phyloP scores from a whole-genome alignment of 2,797 vertebrate genomes.

The Callimico goeldii region DNA sequence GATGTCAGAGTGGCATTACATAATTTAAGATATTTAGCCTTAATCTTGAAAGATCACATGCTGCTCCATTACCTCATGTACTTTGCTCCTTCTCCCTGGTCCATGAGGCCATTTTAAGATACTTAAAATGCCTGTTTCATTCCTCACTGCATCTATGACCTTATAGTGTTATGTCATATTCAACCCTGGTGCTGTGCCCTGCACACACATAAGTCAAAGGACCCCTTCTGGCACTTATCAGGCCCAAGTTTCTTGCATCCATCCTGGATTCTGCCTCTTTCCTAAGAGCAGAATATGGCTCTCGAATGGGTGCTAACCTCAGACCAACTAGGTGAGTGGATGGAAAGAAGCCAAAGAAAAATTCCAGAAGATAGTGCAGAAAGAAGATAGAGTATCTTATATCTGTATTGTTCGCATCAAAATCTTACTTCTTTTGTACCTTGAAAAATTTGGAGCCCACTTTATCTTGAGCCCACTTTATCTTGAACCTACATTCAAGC shows the following conservation, averaged over 20 bases:
- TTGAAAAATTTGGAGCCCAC: not conserved
- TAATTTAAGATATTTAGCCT: not conserved
- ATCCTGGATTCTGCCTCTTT: not conserved
- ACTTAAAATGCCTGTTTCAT: not conserved
- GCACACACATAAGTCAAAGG: not conserved
- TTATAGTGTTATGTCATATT: not conserved
- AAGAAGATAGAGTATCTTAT: not conserved
- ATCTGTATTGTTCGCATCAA: not conserved
- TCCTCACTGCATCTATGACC: not conserved
- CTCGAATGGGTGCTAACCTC: not conserved
- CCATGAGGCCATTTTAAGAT: not conserved
- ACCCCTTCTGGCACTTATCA: not conserved
- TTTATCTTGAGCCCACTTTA: not conserved
- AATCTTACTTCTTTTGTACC: not conserved
- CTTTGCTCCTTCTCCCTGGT: not conserved
- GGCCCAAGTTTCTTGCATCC: not conserved
- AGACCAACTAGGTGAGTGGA: accelerated
- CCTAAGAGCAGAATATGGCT: not conserved
- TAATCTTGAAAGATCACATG: not conserved
- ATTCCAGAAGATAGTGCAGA: not conserved
- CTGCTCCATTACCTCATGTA: not conserved
- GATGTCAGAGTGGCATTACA: not conserved
- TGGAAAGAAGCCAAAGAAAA: not conserved
- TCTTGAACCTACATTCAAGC: not conserved
- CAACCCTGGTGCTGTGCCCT: not conserved